Evolutionary conservation across 2,797 vertebrate species (phyloP).

Genomic region (Gymnocypris eckloni): DNA sequence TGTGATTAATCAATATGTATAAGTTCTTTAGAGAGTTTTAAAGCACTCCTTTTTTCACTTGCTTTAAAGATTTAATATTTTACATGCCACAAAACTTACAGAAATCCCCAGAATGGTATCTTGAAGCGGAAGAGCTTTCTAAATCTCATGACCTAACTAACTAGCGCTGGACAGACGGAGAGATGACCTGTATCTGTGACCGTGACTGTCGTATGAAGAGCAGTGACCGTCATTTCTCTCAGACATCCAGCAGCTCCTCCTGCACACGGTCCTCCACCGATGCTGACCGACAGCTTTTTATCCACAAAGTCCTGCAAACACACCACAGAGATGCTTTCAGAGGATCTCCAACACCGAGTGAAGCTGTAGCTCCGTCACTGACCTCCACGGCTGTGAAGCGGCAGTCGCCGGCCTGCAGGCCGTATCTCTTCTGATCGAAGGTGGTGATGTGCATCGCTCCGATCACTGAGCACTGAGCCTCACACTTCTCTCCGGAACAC

Average conservation of each 20-base stretch:
- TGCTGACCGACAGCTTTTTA: constrained; percentile 77
- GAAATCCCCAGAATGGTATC: background rate
- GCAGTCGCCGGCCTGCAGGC: constrained; percentile 78
- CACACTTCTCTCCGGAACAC: constrained; percentile 83
- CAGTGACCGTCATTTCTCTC: constrained; percentile 77
- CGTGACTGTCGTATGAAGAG: constrained; percentile 74
- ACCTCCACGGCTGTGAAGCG: constrained; percentile 86
- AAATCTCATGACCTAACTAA: background rate
- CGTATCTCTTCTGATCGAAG: constrained; percentile 88
- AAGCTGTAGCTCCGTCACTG: constrained; percentile 41
- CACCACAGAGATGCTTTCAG: background rate
- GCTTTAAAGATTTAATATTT: background rate
- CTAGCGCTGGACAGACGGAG: background rate
- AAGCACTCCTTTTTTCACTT: background rate
- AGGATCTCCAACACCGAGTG: background rate
- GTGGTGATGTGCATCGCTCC: constrained; percentile 84
- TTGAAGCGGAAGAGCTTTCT: background rate
- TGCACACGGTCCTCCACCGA: constrained; percentile 76
- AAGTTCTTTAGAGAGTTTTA: background rate
- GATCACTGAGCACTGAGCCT: constrained; percentile 82
- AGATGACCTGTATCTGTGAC: constrained; percentile 82
- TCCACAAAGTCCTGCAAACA: constrained; percentile 83
- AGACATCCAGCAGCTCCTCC: constrained; percentile 73
- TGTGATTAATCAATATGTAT: background rate
- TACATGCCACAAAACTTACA: background rate